Conservation (phyloP, 2,888 invertebrate genomes). For the Lasioglossum vierecki region DNA sequence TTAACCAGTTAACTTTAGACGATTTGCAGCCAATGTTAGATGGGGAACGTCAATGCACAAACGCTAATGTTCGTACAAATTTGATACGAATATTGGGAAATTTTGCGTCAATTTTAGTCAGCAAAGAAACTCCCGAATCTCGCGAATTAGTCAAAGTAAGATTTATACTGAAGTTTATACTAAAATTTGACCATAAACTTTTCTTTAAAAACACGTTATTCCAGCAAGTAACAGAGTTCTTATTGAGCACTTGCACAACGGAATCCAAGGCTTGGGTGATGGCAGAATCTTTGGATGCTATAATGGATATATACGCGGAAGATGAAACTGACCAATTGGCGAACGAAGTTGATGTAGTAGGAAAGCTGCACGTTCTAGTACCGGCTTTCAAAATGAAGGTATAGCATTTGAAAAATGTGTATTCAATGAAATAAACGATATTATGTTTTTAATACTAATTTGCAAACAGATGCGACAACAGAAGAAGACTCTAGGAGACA, state of each 20-base stretch:
- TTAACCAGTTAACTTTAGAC: slow-evolving; percentile 85
- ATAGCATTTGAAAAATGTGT: slow-evolving; percentile 55
- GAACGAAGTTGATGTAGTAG: slow-evolving; percentile 87
- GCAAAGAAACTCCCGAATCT: slow-evolving; percentile 48
- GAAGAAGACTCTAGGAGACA: slow-evolving; percentile 88
- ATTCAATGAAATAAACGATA: slow-evolving; percentile 18
- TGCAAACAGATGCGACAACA: slow-evolving; percentile 87
- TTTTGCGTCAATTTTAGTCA: slow-evolving; percentile 72
- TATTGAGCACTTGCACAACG: slow-evolving; percentile 86
- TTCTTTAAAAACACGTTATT: background rate
- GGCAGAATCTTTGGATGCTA: slow-evolving; percentile 90
- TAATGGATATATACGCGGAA: slow-evolving; percentile 91
- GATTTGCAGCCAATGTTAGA: slow-evolving; percentile 86
- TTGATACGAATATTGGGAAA: slow-evolving; percentile 76
- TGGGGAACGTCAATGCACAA: slow-evolving; percentile 70
- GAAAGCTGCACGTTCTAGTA: slow-evolving; percentile 86
- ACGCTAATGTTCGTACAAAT: slow-evolving; percentile 74
- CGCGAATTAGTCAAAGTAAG: slow-evolving; percentile 74
- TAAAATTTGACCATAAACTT: background rate
- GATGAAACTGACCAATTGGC: slow-evolving; percentile 89
- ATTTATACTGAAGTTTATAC: background rate
- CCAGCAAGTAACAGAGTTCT: slow-evolving; percentile 85
- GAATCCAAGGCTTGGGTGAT: slow-evolving; percentile 89
- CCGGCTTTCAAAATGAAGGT: slow-evolving; percentile 89
- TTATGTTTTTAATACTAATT: slow-evolving; percentile 10